Percentiles rank a stretch among this genome's conserved stretches.
phyloP scores from a whole-genome alignment of 2,888 invertebrate genomes.

The Parelbella ahira region DNA sequence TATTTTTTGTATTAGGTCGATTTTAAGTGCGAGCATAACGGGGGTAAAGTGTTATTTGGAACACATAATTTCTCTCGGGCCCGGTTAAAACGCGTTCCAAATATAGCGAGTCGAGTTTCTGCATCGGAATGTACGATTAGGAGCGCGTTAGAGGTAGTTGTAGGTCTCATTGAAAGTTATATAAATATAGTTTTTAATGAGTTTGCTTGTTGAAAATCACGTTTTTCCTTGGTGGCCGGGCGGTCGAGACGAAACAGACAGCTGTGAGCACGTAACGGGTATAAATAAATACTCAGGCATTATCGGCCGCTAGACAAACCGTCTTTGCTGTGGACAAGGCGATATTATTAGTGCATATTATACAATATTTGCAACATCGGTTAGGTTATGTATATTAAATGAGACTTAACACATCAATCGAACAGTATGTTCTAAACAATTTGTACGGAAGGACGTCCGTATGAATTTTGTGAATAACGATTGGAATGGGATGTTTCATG shows the following conservation, averaged over 20 bases:
- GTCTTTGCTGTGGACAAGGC: constrained; percentile 64
- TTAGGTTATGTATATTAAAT: constrained; percentile 33
- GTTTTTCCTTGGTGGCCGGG: constrained; percentile 66
- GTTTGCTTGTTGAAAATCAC: constrained; percentile 43
- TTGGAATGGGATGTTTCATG: background rate
- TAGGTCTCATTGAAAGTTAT: constrained; percentile 34
- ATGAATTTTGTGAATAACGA: constrained; percentile 2
- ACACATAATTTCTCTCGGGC: constrained; percentile 52
- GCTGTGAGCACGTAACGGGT: constrained; percentile 76
- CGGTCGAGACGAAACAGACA: constrained; percentile 61
- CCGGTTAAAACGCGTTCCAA: constrained; percentile 59
- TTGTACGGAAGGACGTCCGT: constrained; percentile 16
- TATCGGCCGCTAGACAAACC: constrained; percentile 73
- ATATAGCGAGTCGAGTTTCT: constrained; percentile 58
- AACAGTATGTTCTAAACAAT: background rate
- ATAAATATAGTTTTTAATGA: constrained; percentile 38
- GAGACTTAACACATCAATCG: constrained; percentile 5
- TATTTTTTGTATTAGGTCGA: constrained; percentile 13
- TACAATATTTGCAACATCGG: constrained; percentile 33
- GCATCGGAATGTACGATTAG: constrained; percentile 27
- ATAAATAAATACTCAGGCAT: constrained; percentile 78
- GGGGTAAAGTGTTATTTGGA: constrained; percentile 48
- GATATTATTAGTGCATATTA: constrained; percentile 63
- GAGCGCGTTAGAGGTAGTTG: constrained; percentile 26
- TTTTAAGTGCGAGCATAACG: constrained; percentile 13